A percentile compares a stretch with the other conserved stretches of the same genome.
These are phyloP conservation scores for Drosophila prostipennis DNA, from an alignment of 2,888 invertebrate genomes.

Conservation along the genomic window DNA sequence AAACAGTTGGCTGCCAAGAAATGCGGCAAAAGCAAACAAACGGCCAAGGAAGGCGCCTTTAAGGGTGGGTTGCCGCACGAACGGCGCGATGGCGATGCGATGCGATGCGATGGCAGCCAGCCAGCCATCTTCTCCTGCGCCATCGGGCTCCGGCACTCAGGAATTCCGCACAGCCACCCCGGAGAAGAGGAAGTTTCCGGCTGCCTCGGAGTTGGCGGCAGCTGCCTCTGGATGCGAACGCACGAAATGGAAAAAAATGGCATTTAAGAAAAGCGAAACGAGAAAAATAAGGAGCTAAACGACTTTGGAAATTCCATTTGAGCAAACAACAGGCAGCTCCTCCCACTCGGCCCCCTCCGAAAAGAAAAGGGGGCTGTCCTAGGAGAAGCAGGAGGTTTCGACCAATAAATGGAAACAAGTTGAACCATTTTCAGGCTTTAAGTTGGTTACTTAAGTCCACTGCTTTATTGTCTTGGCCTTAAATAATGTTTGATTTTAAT, in stretches of 20 bases:
- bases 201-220: slow-evolving; percentile 53
- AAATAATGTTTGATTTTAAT: neutral
- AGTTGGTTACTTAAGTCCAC: slow-evolving; percentile 22
- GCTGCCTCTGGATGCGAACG: slow-evolving; percentile 73
- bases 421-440: slow-evolving; percentile 27
- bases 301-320: slow-evolving; percentile 80
- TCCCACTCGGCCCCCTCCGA: slow-evolving; percentile 32
- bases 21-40: slow-evolving; percentile 75
- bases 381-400: slow-evolving; percentile 8
- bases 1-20: slow-evolving; percentile 70
- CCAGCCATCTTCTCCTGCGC: slow-evolving; percentile 50
- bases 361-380: slow-evolving; percentile 10
- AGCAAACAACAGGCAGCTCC: slow-evolving; percentile 70
- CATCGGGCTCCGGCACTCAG: slow-evolving; percentile 55
- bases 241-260: slow-evolving; percentile 74
- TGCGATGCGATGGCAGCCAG: slow-evolving; percentile 51
- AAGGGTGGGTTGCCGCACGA: slow-evolving; percentile 54
- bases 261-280: slow-evolving; percentile 80
- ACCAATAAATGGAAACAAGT: slow-evolving; percentile 35
- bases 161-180: slow-evolving; percentile 75
- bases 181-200: slow-evolving; percentile 51
- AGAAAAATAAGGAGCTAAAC: slow-evolving; percentile 78
- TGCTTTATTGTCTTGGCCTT: slow-evolving; percentile 21
- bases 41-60: slow-evolving; percentile 54
- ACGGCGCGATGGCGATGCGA: slow-evolving; percentile 24